phyloP scores from a whole-genome alignment of 2,888 invertebrate species.

The Unio delphinus region DNA sequence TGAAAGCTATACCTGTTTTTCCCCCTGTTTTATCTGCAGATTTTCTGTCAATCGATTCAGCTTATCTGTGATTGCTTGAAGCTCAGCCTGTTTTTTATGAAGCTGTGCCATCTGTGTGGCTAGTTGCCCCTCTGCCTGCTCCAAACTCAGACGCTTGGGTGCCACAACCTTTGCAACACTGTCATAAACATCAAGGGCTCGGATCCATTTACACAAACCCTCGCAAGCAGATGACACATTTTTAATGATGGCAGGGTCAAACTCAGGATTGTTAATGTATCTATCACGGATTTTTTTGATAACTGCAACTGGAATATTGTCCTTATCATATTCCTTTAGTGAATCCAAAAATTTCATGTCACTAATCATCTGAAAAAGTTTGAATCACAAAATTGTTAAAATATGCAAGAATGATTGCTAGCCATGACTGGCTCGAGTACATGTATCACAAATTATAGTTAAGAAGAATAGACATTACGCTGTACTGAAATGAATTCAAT shows the following conservation, averaged over 20 bases:
- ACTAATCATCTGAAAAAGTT: constrained; percentile 62
- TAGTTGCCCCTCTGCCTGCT: constrained; percentile 59
- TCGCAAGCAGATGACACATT: constrained; percentile 71
- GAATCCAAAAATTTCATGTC: constrained; percentile 70
- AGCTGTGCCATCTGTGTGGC: constrained; percentile 65
- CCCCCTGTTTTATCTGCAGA: constrained; percentile 63
- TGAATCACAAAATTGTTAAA: neutral
- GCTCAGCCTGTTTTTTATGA: constrained; percentile 63
- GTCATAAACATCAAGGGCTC: constrained; percentile 69
- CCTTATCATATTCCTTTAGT: constrained; percentile 70
- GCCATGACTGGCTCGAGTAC: neutral
- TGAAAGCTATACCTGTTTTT: constrained; percentile 60
- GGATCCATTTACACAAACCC: constrained; percentile 70
- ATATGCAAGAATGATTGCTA: neutral
- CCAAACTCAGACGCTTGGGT: constrained; percentile 66
- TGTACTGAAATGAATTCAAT: neutral
- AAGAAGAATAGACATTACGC: neutral
- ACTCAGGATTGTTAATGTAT: constrained; percentile 68
- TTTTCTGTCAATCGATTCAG: constrained; percentile 63
- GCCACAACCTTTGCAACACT: constrained; percentile 70
- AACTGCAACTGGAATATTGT: constrained; percentile 64
- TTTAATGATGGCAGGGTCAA: constrained; percentile 68
- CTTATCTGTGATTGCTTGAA: constrained; percentile 66
- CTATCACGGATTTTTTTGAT: constrained; percentile 67
- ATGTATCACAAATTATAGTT: neutral